Evolutionary conservation across 2,113 vertebrate genomes (phyloP), one percentile per base, ranked within the genome.

Genomic region (Blennius ocellaris): DNA sequence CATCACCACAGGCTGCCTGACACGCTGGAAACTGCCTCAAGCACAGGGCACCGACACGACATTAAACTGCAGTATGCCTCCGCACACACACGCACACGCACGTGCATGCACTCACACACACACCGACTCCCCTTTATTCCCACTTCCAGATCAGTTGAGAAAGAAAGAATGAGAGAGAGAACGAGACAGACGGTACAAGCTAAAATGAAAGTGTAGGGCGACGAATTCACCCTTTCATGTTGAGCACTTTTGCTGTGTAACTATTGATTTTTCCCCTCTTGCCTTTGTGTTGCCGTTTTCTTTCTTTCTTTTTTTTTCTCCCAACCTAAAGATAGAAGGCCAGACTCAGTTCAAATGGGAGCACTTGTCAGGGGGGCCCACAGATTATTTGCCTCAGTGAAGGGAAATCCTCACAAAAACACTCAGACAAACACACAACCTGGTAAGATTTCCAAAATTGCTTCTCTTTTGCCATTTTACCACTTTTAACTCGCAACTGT

Each of bases 191-290:
- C 44, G 47, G 75, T 6, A 72, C 72, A 62, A 74, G 72, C 75
- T 78, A 41, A 84, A 89, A 90, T 92, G 90, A 92, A 92, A 92
- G 88, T 80, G 84, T 80, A 75, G 74, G 65, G 76, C 82, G 54
- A 83, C 78, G 82, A 90, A 86, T 93, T 89, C 89, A 91, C 80
- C 89, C 85, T 92, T 92, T 92, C 87, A 89, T 89, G 89, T 92
- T 16, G 74, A 92, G 87, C 89, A 91, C 90, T 89, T 92, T 89
- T 89, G 89, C 89, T 86, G 87, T 92, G 86, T 84, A 85, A 84
- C 87, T 93, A 93, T 93, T 92, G 91, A 94, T 94, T 94, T 93
- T 87, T 87, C 65, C 78, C 63, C 82, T 83, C 84, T 87, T 81
- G 85, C 78, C 73, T 89, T 87, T 88, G 83, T 89, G 78, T 69